These are phyloP conservation scores for Poecilia latipinna DNA, from an alignment of 2,113 vertebrate genomes.

Conservation along the genomic window DNA sequence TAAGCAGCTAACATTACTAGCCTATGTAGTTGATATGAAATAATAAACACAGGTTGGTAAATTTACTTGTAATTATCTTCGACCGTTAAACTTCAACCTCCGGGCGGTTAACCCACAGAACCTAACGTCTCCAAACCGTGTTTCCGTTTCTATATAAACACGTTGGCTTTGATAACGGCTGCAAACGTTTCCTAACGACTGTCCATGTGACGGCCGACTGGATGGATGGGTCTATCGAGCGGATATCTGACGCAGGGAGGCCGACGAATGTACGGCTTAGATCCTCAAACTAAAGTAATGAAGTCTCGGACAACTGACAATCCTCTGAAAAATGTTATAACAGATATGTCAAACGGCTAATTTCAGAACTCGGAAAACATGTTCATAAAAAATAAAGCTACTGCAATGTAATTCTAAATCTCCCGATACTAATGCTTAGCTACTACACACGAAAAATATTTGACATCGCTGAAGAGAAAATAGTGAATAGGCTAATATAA, in stretches of 20 bases:
- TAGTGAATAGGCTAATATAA: not conserved
- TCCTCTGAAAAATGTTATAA: not conserved
- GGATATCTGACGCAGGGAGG: slow-evolving; percentile 19
- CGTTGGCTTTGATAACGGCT: not conserved
- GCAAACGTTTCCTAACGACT: not conserved
- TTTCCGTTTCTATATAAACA: not conserved
- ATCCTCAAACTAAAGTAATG: not conserved
- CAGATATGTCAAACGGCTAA: not conserved
- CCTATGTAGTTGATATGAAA: not conserved
- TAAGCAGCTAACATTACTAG: slow-evolving; percentile 37
- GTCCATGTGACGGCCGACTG: slow-evolving; percentile 34
- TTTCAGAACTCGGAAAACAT: not conserved
- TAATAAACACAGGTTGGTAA: not conserved
- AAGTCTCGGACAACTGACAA: not conserved
- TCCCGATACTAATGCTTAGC: not conserved
- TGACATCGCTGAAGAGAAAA: not conserved
- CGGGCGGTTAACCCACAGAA: not conserved
- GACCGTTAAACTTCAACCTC: not conserved
- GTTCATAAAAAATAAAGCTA: not conserved
- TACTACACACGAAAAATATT: not conserved
- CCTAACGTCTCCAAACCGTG: not conserved
- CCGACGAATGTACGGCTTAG: slow-evolving; percentile 3
- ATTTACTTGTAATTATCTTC: not conserved
- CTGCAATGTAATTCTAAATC: not conserved
- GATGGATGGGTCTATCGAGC: slow-evolving; percentile 16